Evolutionary conservation across 1,140 invertebrate species (phyloP).

Genomic region (Ceratitis capitata): DNA sequence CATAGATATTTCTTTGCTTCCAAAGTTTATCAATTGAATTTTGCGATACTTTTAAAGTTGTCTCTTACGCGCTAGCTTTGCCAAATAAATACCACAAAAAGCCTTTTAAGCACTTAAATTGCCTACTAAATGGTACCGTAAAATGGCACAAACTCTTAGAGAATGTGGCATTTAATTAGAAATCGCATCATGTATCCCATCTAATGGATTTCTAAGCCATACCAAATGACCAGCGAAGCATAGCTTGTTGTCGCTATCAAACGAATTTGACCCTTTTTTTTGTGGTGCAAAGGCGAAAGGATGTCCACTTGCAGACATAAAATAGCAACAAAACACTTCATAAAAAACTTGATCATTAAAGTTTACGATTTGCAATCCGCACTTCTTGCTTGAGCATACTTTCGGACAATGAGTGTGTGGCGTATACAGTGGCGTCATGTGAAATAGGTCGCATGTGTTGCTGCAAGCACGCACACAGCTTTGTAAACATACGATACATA

Average conservation of each 20-base stretch:
- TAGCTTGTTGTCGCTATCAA: not conserved
- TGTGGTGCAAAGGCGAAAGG: not conserved
- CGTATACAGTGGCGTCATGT: not conserved
- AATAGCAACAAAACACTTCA: not conserved
- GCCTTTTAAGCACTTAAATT: not conserved
- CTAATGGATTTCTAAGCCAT: not conserved
- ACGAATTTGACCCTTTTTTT: not conserved
- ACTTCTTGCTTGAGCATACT: not conserved
- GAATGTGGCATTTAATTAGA: conserved; percentile 11
- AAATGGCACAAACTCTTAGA: not conserved
- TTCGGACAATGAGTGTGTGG: not conserved
- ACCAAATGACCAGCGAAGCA: not conserved
- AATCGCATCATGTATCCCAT: not conserved
- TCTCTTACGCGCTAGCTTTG: not conserved
- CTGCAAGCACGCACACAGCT: too few relatives aligned
- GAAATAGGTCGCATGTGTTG: not conserved
- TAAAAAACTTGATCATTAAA: not conserved
- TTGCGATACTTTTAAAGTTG: not conserved
- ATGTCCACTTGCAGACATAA: not conserved
- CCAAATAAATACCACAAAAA: not conserved
- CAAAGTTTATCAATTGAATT: too few relatives aligned
- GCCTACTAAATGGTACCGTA: not conserved
- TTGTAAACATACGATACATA: not conserved
- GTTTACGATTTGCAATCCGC: not conserved
- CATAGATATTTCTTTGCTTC: too few relatives aligned